Conservation (phyloP, 2,113 vertebrate species). For the Elgaria multicarinata region DNA sequence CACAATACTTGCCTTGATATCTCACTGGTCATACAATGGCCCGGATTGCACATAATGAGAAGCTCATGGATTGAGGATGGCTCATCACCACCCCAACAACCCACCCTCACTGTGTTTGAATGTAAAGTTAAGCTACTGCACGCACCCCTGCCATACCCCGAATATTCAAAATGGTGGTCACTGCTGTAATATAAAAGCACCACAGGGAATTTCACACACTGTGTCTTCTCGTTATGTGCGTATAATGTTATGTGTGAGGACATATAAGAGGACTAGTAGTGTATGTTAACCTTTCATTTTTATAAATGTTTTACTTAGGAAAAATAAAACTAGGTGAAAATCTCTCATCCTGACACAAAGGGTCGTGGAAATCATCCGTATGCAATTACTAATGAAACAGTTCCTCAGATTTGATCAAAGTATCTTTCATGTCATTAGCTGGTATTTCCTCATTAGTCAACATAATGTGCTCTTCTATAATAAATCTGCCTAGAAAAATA, state of each 20-base stretch:
- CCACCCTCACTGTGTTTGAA: too few relatives aligned
- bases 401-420: neutral
- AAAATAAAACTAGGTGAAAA: neutral
- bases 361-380: neutral
- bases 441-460: neutral
- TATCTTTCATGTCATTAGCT: neutral
- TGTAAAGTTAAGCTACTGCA: too few relatives aligned
- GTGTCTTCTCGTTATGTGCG: too few relatives aligned
- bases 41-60: too few relatives aligned
- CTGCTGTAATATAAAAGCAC: too few relatives aligned
- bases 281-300: neutral
- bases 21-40: neutral
- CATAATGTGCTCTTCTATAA: slow-evolving; percentile 1
- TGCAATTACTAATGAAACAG: neutral
- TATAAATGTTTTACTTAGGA: neutral
- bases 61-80: too few relatives aligned
- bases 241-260: too few relatives aligned
- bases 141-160: too few relatives aligned
- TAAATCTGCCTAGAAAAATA: slow-evolving; percentile 24
- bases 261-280: neutral
- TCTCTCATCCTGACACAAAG: neutral
- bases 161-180: too few relatives aligned
- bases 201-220: too few relatives aligned
- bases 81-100: too few relatives aligned
- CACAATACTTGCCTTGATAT: slow-evolving; percentile 31